Percentiles rank a stretch among this genome's conserved stretches.
These are phyloP conservation scores for Neosilurus hyrtlii DNA, from an alignment of 2,797 vertebrate species.

Conservation along the genomic window DNA sequence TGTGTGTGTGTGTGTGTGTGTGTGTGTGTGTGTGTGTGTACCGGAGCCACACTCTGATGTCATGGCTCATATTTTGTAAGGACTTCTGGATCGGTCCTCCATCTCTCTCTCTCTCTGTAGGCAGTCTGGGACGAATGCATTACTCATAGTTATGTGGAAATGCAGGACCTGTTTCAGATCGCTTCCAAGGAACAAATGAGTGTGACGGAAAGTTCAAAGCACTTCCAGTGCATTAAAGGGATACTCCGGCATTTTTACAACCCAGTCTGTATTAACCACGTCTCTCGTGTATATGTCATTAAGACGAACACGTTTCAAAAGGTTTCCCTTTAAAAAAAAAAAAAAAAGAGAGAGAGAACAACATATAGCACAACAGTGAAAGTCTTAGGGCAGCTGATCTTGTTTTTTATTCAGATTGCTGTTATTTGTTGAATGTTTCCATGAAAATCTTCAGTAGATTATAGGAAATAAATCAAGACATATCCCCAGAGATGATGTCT, in stretches of 20 bases:
- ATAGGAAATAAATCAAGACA: not conserved
- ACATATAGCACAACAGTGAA: not conserved
- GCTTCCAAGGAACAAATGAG: not conserved
- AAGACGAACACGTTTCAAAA: not conserved
- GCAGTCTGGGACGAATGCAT: slow-evolving; percentile 25
- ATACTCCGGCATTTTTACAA: not conserved
- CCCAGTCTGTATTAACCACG: not conserved
- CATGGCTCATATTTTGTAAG: slow-evolving; percentile 47
- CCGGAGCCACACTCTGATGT: slow-evolving; percentile 23
- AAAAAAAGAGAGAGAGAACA: not conserved
- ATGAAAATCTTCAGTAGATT: not conserved
- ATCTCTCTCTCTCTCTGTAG: not conserved
- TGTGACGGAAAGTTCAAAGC: not conserved
- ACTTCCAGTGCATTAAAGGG: not conserved
- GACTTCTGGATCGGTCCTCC: slow-evolving; percentile 28
- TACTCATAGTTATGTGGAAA: slow-evolving; percentile 40
- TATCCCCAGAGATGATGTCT: too few relatives aligned
- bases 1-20: slow-evolving; percentile 23
- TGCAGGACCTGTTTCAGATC: slow-evolving; percentile 10
- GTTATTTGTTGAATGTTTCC: not conserved
- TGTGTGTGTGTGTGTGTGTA: slow-evolving; percentile 17
- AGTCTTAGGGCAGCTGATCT: not conserved
- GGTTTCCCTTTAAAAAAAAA: not conserved
- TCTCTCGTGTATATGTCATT: not conserved
- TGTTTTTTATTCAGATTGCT: too few relatives aligned